A percentile compares a stretch with the other conserved stretches of the same genome.
These are phyloP conservation scores for Triplophysa rosa DNA, from an alignment of 2,113 vertebrate species.

Conservation along the genomic window DNA sequence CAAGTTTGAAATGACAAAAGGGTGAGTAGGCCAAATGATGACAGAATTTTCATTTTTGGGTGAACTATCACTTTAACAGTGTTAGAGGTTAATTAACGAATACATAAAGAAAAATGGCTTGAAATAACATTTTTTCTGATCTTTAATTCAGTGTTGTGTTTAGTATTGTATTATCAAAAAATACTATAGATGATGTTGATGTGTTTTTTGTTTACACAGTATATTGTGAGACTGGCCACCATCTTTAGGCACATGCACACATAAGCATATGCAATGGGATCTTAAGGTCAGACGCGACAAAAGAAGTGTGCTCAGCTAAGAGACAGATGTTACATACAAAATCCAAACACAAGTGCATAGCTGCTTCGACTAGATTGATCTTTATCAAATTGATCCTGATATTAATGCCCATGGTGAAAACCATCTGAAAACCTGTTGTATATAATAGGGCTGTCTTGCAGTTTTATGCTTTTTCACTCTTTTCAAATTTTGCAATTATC, in stretches of 20 bases:
- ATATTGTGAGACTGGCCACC: background rate
- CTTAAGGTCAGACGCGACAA: slow-evolving; percentile 31
- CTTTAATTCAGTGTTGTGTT: too few relatives aligned
- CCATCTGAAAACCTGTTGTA: background rate
- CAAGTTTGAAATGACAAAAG: too few relatives aligned
- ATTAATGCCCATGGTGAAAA: background rate
- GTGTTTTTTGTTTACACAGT: background rate
- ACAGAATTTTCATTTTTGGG: too few relatives aligned
- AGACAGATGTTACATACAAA: slow-evolving; percentile 44
- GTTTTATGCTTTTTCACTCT: background rate
- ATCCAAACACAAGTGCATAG: slow-evolving; percentile 31
- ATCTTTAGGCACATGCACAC: slow-evolving; percentile 48
- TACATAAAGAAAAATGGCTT: too few relatives aligned
- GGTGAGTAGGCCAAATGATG: too few relatives aligned
- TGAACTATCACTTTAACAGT: too few relatives aligned
- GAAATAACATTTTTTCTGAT: too few relatives aligned
- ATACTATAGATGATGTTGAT: too few relatives aligned
- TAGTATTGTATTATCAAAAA: too few relatives aligned
- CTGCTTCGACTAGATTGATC: background rate
- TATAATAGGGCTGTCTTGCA: background rate
- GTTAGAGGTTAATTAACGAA: too few relatives aligned
- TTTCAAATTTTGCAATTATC: background rate
- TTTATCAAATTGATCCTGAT: background rate
- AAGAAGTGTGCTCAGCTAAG: slow-evolving; percentile 41
- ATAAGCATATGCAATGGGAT: slow-evolving; percentile 54